phyloP scores from a whole-genome alignment of 2,113 vertebrate genomes.

The Sphyrna mokarran region DNA sequence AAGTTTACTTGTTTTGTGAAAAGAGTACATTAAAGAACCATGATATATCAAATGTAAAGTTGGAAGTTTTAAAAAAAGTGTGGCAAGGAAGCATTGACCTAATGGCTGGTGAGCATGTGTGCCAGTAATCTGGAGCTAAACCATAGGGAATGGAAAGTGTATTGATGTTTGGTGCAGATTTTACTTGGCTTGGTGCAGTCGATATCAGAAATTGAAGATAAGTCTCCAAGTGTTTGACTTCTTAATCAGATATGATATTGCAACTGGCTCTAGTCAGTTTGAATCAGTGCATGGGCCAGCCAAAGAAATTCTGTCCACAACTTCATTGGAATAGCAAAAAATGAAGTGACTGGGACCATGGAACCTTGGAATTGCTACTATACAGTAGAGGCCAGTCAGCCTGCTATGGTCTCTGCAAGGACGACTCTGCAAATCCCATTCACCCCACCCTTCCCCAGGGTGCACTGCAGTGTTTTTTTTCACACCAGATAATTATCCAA shows the following conservation, averaged over 20 bases:
- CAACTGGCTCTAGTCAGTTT: not conserved
- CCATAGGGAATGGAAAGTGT: not conserved
- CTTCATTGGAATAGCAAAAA: not conserved
- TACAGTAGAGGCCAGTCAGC: too few species aligned
- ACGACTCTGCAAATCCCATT: not conserved
- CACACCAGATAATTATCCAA: not conserved
- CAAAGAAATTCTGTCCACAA: not conserved
- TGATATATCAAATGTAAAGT: not conserved
- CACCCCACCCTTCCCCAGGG: not conserved
- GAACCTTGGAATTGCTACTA: not conserved
- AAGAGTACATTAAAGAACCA: not conserved
- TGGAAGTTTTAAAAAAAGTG: not conserved
- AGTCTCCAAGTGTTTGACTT: not conserved
- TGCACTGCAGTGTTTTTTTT: not conserved
- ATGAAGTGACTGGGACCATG: not conserved
- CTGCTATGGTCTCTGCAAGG: not conserved
- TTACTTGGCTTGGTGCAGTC: not conserved
- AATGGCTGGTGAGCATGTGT: not conserved
- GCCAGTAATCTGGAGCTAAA: not conserved
- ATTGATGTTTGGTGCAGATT: not conserved
- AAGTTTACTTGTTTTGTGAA: not conserved
- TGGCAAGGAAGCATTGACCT: not conserved
- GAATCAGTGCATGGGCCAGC: not conserved
- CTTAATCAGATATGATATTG: not conserved
- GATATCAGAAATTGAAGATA: not conserved